Evolutionary conservation across 2,113 vertebrate genomes (phyloP), one percentile per base, ranked within the genome.

Genomic region (Peromyscus californicus): DNA sequence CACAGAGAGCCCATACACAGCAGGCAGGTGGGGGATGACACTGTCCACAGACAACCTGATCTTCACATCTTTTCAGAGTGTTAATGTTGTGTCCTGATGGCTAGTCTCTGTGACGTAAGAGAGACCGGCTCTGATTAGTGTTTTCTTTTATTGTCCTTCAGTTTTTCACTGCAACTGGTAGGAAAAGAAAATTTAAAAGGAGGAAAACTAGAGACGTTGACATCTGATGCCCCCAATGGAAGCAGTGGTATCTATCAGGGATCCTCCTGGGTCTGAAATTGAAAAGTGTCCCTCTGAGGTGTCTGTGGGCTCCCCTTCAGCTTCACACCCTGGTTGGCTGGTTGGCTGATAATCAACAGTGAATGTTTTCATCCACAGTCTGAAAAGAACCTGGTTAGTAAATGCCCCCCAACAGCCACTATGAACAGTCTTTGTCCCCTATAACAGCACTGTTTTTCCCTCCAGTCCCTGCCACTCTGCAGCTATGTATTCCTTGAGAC

Each of bases 351-450:
- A 75, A 76, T 2, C 13, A 11, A 2, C 4, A 1, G 2, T 63
- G 63, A 33, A 1, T 24, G 33, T 21, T 7, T 26, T 89, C 19
- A 92, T 93, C 42, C 67, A 87, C 3, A 1, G 12, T 57, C 26
- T 94, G n/a, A 9, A 48, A 94, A 93, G 92, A 63, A 16, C 7
- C 45, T 26, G 57, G 0, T 80, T 39, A 5, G 70, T 57, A 42
- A 76, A 91, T 96, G 65, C 31, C 19, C 26, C 26, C 2, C 93
- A 61, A 67, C 86, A 96, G 78, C 69, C 95, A 72, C 82, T 93
- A 70, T 39, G 26, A 80, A 75, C 70, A 21, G 16, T 42, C 74
- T 89, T 67, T 39, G 22, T 76, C 16, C 24, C 24, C 82, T 48
- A 22, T 75, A 39, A 86, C 78, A 57, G 51, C 7, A 87, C 13